These are phyloP conservation scores for Pica pica DNA, from an alignment of 2,113 vertebrate species.

Conservation along the genomic window DNA sequence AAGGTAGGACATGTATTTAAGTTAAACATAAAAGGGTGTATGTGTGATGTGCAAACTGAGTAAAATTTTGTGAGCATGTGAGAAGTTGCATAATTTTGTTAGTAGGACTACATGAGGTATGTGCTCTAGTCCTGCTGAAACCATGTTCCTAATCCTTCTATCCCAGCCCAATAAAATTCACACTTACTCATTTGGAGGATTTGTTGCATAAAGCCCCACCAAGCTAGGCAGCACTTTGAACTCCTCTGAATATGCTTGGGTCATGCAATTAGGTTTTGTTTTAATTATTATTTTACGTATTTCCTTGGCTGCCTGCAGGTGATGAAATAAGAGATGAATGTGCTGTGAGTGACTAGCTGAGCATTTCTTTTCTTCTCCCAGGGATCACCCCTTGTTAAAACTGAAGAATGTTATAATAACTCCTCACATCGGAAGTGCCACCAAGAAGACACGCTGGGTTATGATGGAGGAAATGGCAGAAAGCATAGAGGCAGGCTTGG, in stretches of 20 bases:
- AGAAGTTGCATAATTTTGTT: not conserved
- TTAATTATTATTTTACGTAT: not conserved
- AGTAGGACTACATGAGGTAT: not conserved
- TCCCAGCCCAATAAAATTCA: not conserved
- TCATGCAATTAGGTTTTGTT: not conserved
- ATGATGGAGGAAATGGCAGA: constrained; percentile 61
- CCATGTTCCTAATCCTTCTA: not conserved
- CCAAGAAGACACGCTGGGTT: not conserved
- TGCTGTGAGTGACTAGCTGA: not conserved
- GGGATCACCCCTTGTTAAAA: constrained; percentile 67
- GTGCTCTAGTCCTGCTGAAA: not conserved
- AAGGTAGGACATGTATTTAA: constrained; percentile 59
- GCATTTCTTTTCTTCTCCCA: not conserved
- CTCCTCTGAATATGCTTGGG: not conserved
- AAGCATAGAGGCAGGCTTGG: constrained; percentile 46
- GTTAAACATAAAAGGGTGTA: not conserved
- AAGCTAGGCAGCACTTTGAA: not conserved
- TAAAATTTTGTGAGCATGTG: not conserved
- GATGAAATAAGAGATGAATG: not conserved
- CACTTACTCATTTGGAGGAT: not conserved
- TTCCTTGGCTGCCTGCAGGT: not conserved
- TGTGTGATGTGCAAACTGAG: not conserved
- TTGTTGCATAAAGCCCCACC: not conserved
- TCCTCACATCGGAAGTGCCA: constrained; percentile 70
- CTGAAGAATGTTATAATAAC: constrained; percentile 65